Percentiles rank a stretch among this genome's conserved stretches.
These are phyloP conservation scores for Drosophila azteca DNA, from an alignment of 1,140 invertebrate species.

Conservation along the genomic window DNA sequence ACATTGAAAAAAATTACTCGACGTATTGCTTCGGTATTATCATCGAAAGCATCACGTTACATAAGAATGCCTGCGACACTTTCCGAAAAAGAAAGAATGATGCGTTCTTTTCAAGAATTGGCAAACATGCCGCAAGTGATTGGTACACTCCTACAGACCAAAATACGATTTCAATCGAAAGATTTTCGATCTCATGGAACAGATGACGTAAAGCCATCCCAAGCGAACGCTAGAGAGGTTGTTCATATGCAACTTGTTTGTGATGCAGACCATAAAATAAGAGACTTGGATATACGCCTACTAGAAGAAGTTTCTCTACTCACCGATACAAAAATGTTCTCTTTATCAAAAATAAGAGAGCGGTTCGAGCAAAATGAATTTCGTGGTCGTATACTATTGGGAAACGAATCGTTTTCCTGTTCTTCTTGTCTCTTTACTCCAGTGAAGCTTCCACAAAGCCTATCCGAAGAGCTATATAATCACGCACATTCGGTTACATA, in stretches of 20 bases:
- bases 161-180: constrained; percentile 37
- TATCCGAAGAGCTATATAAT: constrained; percentile 69
- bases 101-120: constrained; percentile 63
- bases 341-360: constrained; percentile 64
- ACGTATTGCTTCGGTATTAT: constrained; percentile 65
- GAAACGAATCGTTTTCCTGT: constrained; percentile 55
- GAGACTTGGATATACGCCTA: constrained; percentile 67
- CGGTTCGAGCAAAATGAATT: constrained; percentile 78
- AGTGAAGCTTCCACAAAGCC: constrained; percentile 39
- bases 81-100: constrained; percentile 69
- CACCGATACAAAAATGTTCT: constrained; percentile 56
- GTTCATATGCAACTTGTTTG: constrained; percentile 69
- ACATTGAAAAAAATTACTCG: constrained; percentile 70
- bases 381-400: constrained; percentile 69
- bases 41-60: constrained; percentile 71
- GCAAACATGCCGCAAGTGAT: constrained; percentile 76
- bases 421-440: constrained; percentile 68
- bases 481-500: constrained; percentile 60
- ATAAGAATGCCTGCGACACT: constrained; percentile 75
- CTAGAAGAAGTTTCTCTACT: constrained; percentile 41
- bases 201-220: constrained; percentile 1
- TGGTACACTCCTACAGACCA: constrained; percentile 61
- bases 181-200: constrained; percentile 2
- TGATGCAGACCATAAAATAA: constrained; percentile 67
- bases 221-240: constrained; percentile 33